phyloP scores from a whole-genome alignment of 2,888 invertebrate genomes.

The Anthophora plumipes region DNA sequence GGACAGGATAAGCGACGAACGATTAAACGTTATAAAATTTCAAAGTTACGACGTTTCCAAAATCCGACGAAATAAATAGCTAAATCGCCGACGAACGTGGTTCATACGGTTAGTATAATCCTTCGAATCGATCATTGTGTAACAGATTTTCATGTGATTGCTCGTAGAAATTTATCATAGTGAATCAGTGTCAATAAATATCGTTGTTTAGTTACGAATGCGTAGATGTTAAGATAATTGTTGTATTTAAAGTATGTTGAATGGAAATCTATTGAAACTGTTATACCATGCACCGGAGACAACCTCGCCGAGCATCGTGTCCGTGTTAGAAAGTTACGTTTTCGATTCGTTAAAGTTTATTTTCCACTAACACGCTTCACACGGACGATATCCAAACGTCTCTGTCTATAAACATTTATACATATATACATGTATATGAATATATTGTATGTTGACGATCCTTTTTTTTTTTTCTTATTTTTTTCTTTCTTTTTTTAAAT shows the following conservation, averaged over 20 bases:
- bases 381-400: slow-evolving; percentile 14
- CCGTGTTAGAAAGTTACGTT: slow-evolving; percentile 12
- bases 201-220: slow-evolving; percentile 27
- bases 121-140: slow-evolving; percentile 13
- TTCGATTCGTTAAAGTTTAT: slow-evolving; percentile 32
- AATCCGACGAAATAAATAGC: neutral
- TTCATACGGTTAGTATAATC: neutral
- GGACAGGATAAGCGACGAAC: neutral
- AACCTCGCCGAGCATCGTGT: slow-evolving; percentile 1
- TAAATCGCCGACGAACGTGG: neutral
- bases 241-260: slow-evolving; percentile 26
- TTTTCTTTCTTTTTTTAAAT: slow-evolving; percentile 23
- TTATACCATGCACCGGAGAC: slow-evolving; percentile 1
- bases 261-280: slow-evolving; percentile 18
- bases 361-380: slow-evolving; percentile 27
- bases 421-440: slow-evolving; percentile 34
- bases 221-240: slow-evolving; percentile 37
- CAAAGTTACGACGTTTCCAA: neutral
- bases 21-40: slow-evolving; percentile 1
- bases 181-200: slow-evolving; percentile 50
- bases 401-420: slow-evolving; percentile 44
- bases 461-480: slow-evolving; percentile 12
- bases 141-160: slow-evolving; percentile 6
- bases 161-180: slow-evolving; percentile 43
- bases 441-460: slow-evolving; percentile 48